A percentile compares a stretch with the other conserved stretches of the same genome.
Evolutionary conservation across 2,888 invertebrate species (phyloP).

Genomic region (Rhabditophanes sp.): DNA sequence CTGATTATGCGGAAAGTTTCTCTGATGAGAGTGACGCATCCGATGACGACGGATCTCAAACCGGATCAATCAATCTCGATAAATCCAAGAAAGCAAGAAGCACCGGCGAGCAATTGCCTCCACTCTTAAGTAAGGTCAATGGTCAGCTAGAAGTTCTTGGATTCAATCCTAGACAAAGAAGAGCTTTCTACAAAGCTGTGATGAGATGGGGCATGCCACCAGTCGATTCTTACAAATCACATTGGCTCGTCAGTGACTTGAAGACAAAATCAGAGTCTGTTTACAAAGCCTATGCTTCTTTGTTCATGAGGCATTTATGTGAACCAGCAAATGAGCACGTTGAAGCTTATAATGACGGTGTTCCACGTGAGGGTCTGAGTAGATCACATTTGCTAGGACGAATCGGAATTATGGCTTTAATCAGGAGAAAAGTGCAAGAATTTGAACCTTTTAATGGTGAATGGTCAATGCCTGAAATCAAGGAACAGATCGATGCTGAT

Average conservation of each 20-base stretch:
- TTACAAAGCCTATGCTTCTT: conserved; percentile 77
- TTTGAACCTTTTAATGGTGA: conserved; percentile 95
- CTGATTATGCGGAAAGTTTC: conserved; percentile 6
- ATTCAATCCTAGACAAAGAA: conserved; percentile 90
- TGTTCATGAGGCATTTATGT: conserved; percentile 97
- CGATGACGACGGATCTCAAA: no score
- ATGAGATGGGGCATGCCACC: conserved; percentile 99
- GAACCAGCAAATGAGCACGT: conserved; percentile 92
- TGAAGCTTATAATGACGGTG: conserved; percentile 53
- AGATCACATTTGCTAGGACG: conserved; percentile 89
- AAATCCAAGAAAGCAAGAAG: no score
- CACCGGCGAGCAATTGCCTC: conserved; percentile 79
- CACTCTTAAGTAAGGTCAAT: conserved; percentile 82
- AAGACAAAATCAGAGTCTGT: conserved; percentile 87
- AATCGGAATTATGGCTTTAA: conserved; percentile 95
- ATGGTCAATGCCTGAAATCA: conserved; percentile 70
- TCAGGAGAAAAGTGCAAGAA: conserved; percentile 95
- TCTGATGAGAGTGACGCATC: conserved; percentile 23
- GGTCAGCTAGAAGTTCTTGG: conserved; percentile 96
- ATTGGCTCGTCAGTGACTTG: conserved; percentile 92
- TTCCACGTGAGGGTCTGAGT: conserved; percentile 84
- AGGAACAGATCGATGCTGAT: conserved; percentile 44
- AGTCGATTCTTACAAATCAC: conserved; percentile 94
- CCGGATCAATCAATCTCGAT: no score
- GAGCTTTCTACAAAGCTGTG: conserved; percentile 95